Evolutionary conservation across 1,140 invertebrate species (phyloP), one percentile per base, ranked within the genome.

Genomic region (Acyrthosiphon pisum): DNA sequence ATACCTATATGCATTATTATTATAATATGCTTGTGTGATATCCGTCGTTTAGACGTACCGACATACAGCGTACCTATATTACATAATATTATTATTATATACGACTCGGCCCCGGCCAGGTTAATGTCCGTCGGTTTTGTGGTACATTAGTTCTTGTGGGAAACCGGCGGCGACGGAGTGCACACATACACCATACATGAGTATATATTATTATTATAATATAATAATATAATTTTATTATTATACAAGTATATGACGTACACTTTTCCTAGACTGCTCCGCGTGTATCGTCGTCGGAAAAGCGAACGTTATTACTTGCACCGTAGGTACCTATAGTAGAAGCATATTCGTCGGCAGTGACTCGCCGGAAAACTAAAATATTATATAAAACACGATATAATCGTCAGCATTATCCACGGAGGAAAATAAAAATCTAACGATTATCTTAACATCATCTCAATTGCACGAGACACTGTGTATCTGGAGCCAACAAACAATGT

Each of bases 91-190:
- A 23, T 84, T 44, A 84, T 84, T 44, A 41, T 41, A 30, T 84
- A 41, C 81, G 20, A 22, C n/a, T 18, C 60, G 60, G 60, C 11
- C 11, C 30, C 11, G 56, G 60, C 14, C 30, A n/a, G 88, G 87
- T 90, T 90, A 90, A 90, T n/a, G 89, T 56, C 89, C 89, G 56
- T 90, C 89, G 56, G 26, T 18, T 53, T 90, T 90, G 46, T 90
- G 30, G 48, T 90, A 35, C 50, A 90, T 56, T 90, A 50, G 48
- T 90, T 37, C 50, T 90, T 90, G 88, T 90, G 88, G 88, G 88
- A 90, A 90, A 60, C 6, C 50, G 37, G 83, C 88, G 53, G 35
- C 35, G 50, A 44, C 37, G 20, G 50, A 6, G 30, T 41, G 22
- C n/a, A 76, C 60, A 76, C n/a, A 9, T 76, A 76, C 60, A 76